Percentiles rank a stretch among this genome's conserved stretches.
phyloP scores from a whole-genome alignment of 1,140 invertebrate genomes.

The Heliconius himera region DNA sequence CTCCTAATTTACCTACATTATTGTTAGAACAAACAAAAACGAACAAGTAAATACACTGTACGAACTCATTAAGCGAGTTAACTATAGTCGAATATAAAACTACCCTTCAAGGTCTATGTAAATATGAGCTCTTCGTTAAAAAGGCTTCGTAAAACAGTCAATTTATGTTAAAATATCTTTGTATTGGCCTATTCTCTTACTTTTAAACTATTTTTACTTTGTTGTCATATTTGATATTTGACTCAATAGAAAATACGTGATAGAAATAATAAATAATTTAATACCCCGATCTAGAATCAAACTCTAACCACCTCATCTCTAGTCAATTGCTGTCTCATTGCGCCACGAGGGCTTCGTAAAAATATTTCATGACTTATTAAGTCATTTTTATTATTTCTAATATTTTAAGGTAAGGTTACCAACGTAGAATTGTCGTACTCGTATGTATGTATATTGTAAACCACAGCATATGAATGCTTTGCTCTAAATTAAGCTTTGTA shows the following conservation, averaged over 20 bases:
- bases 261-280: too few relatives aligned
- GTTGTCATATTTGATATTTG: too few relatives aligned
- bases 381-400: not conserved
- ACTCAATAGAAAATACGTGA: too few relatives aligned
- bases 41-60: not conserved
- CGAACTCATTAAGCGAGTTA: not conserved
- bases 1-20: not conserved
- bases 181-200: not conserved
- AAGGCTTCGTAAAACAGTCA: not conserved
- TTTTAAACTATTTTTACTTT: not conserved
- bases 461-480: not conserved
- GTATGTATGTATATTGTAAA: not conserved
- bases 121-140: slow-evolving; percentile 5
- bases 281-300: too few relatives aligned
- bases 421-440: not conserved
- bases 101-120: not conserved
- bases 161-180: slow-evolving; percentile 4
- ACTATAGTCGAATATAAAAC: not conserved
- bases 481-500: not conserved
- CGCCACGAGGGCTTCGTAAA: not conserved
- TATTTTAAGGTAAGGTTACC: not conserved
- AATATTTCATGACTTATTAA: not conserved
- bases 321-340: not conserved
- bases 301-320: not conserved
- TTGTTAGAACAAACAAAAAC: not conserved